Evolutionary conservation across 1,140 invertebrate genomes (phyloP).

Genomic region (Brachionus plicatilis): DNA sequence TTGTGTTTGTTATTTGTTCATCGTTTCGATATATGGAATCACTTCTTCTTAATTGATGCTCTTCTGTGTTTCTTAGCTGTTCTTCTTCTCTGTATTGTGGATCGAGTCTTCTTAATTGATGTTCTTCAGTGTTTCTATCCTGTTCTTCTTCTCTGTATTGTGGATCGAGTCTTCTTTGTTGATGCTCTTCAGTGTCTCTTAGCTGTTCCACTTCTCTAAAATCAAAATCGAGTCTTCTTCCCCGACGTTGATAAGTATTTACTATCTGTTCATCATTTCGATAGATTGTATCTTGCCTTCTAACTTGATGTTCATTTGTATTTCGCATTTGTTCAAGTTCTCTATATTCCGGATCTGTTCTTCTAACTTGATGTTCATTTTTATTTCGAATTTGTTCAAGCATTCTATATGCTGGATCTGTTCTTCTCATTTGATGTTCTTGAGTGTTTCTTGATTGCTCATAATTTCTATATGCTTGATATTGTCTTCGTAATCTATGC

Average conservation of each 20-base stretch:
- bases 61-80: neutral
- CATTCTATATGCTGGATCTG: neutral
- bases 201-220: neutral
- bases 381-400: neutral
- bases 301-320: neutral
- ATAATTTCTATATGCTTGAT: neutral
- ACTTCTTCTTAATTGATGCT: neutral
- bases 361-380: neutral
- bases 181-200: neutral
- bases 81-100: neutral
- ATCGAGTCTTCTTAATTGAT: neutral
- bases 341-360: neutral
- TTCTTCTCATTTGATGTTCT: neutral
- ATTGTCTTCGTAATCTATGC: neutral
- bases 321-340: neutral
- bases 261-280: neutral
- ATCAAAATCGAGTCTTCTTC: neutral
- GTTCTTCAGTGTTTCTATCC: neutral
- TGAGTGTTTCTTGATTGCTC: neutral
- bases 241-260: neutral
- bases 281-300: neutral
- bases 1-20: neutral
- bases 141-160: neutral
- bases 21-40: neutral
- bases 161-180: neutral